A percentile compares a stretch with the other conserved stretches of the same genome.
Conservation (phyloP, 2,113 vertebrate genomes). For the Motacilla alba region DNA sequence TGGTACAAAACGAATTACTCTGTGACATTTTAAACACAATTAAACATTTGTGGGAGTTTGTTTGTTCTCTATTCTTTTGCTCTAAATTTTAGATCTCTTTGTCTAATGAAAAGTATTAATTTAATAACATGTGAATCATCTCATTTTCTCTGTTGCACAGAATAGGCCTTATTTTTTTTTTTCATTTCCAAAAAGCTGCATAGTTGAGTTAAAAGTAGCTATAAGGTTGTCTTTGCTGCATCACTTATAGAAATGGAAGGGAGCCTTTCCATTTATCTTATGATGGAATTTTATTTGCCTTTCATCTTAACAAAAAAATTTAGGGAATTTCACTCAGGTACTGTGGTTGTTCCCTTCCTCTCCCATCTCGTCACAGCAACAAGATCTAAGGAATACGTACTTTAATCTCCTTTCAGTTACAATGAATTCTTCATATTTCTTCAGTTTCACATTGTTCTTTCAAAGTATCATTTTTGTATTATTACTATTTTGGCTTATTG, state of each 20-base stretch:
- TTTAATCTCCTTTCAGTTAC: background rate
- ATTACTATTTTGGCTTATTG: background rate
- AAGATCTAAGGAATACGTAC: background rate
- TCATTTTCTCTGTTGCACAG: background rate
- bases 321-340: background rate
- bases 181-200: background rate
- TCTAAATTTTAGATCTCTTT: conserved; percentile 53
- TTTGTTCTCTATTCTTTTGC: conserved; percentile 45
- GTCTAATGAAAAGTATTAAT: conserved; percentile 40
- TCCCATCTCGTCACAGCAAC: background rate
- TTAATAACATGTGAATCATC: conserved; percentile 51
- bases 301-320: background rate
- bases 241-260: background rate
- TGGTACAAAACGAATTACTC: conserved; percentile 52
- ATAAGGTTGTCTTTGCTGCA: background rate
- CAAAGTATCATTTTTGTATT: background rate
- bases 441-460: background rate
- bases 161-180: background rate
- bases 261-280: background rate
- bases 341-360: background rate
- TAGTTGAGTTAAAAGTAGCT: background rate
- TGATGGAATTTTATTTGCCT: background rate
- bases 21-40: conserved; percentile 53
- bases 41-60: conserved; percentile 58
- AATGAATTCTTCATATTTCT: background rate